Conservation (phyloP, 2,797 vertebrate genomes). For the Gastrophryne carolinensis region DNA sequence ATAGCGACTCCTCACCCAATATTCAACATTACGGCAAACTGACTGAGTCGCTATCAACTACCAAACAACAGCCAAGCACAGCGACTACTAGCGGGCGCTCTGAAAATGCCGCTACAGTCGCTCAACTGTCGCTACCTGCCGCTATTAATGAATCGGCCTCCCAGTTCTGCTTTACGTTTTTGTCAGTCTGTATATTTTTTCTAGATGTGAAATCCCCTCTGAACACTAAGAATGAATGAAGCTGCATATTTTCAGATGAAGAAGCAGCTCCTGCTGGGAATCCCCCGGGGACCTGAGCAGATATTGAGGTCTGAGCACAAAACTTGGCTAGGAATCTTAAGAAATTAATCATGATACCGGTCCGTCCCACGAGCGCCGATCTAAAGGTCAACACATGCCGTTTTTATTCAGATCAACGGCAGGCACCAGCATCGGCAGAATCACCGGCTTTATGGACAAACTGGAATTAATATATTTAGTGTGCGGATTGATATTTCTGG, state of each 20-base stretch:
- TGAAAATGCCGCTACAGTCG: too few relatives aligned
- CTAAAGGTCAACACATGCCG: conserved; percentile 49
- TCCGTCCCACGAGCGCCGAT: conserved; percentile 41
- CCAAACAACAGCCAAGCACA: too few relatives aligned
- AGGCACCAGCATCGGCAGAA: conserved; percentile 42
- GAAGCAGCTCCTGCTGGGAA: conserved; percentile 43
- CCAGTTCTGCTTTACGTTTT: too few relatives aligned
- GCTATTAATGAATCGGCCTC: too few relatives aligned
- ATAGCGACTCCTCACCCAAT: too few relatives aligned
- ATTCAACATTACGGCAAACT: too few relatives aligned
- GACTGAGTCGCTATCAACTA: too few relatives aligned
- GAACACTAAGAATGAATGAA: conserved; percentile 6
- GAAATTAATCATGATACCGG: conserved; percentile 48
- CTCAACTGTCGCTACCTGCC: too few relatives aligned
- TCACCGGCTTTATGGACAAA: conserved; percentile 34
- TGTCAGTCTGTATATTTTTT: too few relatives aligned
- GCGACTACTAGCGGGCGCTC: too few relatives aligned
- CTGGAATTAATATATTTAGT: conserved; percentile 20
- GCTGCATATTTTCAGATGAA: conserved; percentile 48
- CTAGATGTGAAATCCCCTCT: too few relatives aligned
- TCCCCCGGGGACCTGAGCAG: conserved; percentile 43
- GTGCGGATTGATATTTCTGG: conserved; percentile 32
- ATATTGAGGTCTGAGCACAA: conserved; percentile 50
- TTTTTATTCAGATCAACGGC: conserved; percentile 49
- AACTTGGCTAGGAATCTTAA: conserved; percentile 45